Evolutionary conservation across 2,113 vertebrate genomes (phyloP).

Genomic region (Noturus placidus): DNA sequence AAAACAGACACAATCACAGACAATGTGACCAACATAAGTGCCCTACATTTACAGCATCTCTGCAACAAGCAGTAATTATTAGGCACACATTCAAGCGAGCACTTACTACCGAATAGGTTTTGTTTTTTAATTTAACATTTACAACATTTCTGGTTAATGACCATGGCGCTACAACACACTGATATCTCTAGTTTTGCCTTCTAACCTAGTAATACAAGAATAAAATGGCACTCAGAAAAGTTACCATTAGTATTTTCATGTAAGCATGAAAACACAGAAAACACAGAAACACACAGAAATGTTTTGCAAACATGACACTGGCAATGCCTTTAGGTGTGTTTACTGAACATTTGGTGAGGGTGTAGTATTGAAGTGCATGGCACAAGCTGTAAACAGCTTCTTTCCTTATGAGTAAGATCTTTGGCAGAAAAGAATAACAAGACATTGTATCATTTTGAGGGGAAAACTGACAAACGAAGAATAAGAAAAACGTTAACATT

Average conservation of each 20-base stretch:
- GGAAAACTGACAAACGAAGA: not conserved
- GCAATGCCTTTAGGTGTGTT: not conserved
- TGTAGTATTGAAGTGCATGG: not conserved
- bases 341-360: not conserved
- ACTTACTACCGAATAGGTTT: not conserved
- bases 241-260: not conserved
- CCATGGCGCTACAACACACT: not conserved
- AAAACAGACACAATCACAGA: not conserved
- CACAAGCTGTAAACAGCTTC: not conserved
- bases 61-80: not conserved
- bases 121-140: not conserved
- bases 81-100: not conserved
- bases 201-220: not conserved
- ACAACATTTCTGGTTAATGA: not conserved
- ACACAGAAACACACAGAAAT: not conserved
- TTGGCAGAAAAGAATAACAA: not conserved
- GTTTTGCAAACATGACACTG: not conserved
- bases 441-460: not conserved
- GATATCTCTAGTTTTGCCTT: not conserved
- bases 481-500: not conserved
- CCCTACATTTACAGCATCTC: constrained; percentile 28
- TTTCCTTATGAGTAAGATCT: not conserved
- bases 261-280: too few relatives aligned
- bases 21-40: constrained; percentile 23
- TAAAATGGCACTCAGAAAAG: not conserved